phyloP scores from a whole-genome alignment of 1,140 invertebrate species.

The Helicoverpa zea region DNA sequence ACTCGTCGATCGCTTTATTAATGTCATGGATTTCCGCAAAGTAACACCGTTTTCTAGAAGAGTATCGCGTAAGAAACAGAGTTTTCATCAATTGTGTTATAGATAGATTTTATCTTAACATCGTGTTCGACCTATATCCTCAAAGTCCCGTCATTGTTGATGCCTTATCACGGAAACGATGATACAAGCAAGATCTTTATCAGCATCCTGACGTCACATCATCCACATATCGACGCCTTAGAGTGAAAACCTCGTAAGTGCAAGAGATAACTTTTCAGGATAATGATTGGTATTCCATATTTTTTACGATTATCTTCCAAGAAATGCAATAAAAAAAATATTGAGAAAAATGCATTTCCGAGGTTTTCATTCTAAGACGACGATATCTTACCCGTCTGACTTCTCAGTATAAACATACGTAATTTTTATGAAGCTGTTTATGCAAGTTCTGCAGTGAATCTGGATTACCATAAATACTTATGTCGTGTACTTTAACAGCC shows the following conservation, averaged over 20 bases:
- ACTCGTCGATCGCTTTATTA: too few relatives aligned
- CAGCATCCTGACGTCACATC: slow-evolving; percentile 4
- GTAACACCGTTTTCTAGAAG: background rate
- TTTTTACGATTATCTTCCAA: too few relatives aligned
- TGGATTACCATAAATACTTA: slow-evolving; percentile 52
- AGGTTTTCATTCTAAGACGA: too few relatives aligned
- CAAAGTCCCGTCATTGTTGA: background rate
- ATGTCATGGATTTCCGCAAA: too few relatives aligned
- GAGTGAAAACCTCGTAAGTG: too few relatives aligned
- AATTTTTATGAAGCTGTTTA: slow-evolving; percentile 6
- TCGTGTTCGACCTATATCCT: slow-evolving; percentile 5
- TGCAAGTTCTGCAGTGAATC: slow-evolving; percentile 25
- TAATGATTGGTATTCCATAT: too few relatives aligned
- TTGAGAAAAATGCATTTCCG: too few relatives aligned
- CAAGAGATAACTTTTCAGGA: too few relatives aligned
- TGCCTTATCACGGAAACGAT: slow-evolving; percentile 7
- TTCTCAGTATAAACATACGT: slow-evolving; percentile 20
- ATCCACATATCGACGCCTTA: too few relatives aligned
- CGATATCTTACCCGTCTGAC: background rate
- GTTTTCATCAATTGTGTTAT: background rate
- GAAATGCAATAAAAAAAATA: too few relatives aligned
- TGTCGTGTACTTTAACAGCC: slow-evolving; percentile 10
- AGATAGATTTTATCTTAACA: background rate
- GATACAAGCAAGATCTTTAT: slow-evolving; percentile 17
- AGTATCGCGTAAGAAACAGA: background rate